Conservation (phyloP, 2,888 invertebrate genomes). For the Eutolmus rufibarbis region DNA sequence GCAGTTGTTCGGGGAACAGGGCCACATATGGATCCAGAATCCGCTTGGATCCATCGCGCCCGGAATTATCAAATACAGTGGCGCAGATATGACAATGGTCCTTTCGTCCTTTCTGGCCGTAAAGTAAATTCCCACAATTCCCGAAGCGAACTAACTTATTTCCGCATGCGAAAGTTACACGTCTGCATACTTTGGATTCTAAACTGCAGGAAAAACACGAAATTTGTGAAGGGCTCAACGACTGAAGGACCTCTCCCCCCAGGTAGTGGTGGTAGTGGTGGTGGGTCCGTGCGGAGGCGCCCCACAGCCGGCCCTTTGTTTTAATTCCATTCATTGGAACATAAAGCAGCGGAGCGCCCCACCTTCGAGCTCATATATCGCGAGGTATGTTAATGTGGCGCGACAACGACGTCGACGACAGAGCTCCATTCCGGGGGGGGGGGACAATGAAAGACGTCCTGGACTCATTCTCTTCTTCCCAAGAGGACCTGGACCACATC, state of each 20-base stretch:
- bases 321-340: constrained; percentile 34
- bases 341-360: constrained; percentile 5
- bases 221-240: constrained; percentile 24
- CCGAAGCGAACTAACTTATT: constrained; percentile 40
- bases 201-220: constrained; percentile 37
- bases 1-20: neutral
- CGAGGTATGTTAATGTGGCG: constrained; percentile 34
- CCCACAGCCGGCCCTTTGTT: constrained; percentile 9
- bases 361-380: constrained; percentile 34
- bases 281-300: neutral
- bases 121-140: constrained; percentile 42
- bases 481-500: constrained; percentile 8
- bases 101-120: constrained; percentile 33
- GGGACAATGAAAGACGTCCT: neutral
- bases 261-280: neutral
- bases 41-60: constrained; percentile 17
- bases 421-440: neutral
- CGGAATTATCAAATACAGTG: constrained; percentile 30
- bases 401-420: neutral
- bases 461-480: neutral
- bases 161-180: constrained; percentile 39
- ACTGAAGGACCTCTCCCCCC: neutral
- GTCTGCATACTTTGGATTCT: constrained; percentile 39
- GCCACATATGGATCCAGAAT: neutral
- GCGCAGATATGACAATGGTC: constrained; percentile 39